Conservation (phyloP, 2,113 vertebrate species). For the Abramis brama region DNA sequence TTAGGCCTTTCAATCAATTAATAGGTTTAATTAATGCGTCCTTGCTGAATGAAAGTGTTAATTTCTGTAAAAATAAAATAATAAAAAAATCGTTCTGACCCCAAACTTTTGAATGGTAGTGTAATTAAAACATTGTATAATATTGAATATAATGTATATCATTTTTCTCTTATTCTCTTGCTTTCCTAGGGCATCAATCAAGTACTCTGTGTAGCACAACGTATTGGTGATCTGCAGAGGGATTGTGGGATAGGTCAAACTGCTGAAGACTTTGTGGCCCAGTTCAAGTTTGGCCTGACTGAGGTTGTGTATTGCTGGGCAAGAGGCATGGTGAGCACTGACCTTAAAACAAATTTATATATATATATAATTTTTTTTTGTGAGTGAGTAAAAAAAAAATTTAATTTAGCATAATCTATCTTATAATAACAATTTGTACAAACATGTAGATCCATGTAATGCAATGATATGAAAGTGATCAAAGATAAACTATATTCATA, state of each 20-base stretch:
- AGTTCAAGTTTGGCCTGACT: slow-evolving; percentile 90
- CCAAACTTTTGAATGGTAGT: neutral
- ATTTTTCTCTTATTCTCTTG: neutral
- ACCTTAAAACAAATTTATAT: neutral
- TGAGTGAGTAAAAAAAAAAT: too few relatives aligned
- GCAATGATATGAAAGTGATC: neutral
- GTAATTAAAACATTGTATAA: too few relatives aligned
- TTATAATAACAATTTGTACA: neutral
- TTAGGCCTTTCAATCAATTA: neutral
- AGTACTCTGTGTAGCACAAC: slow-evolving; percentile 81
- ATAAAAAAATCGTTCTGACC: neutral
- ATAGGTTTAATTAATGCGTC: neutral
- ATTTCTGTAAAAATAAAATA: neutral
- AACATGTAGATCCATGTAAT: neutral
- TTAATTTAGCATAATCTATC: neutral
- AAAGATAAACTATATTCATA: neutral
- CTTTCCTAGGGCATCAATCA: slow-evolving; percentile 78
- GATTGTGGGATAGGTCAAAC: slow-evolving; percentile 85
- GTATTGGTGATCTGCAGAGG: slow-evolving; percentile 84
- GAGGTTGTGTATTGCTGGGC: slow-evolving; percentile 96
- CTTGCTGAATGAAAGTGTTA: neutral
- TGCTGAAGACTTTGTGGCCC: slow-evolving; percentile 86
- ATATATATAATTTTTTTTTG: too few relatives aligned
- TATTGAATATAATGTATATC: neutral
- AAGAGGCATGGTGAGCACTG: slow-evolving; percentile 85